Evolutionary conservation across 2,797 vertebrate species (phyloP).

Genomic region (Merluccius polli): DNA sequence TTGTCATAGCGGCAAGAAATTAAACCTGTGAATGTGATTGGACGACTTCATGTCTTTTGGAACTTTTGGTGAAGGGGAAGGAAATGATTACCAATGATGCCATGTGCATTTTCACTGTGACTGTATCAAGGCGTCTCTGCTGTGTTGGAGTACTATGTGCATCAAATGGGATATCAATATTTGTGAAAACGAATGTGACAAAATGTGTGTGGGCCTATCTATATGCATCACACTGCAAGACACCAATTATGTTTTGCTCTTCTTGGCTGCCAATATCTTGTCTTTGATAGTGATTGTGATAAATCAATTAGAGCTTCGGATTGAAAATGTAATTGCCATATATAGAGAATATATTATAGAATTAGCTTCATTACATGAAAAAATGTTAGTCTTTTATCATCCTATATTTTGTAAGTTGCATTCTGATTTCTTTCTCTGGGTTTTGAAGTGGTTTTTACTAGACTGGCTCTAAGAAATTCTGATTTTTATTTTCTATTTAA

Average conservation of each 20-base stretch:
- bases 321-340: slow-evolving; percentile 22
- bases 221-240: slow-evolving; percentile 37
- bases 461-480: neutral
- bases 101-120: slow-evolving; percentile 33
- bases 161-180: slow-evolving; percentile 39
- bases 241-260: slow-evolving; percentile 31
- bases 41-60: slow-evolving; percentile 26
- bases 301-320: slow-evolving; percentile 22
- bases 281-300: slow-evolving; percentile 32
- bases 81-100: slow-evolving; percentile 30
- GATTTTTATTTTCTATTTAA: slow-evolving; percentile 27
- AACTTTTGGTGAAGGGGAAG: slow-evolving; percentile 18
- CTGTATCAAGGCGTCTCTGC: slow-evolving; percentile 53
- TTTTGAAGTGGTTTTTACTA: neutral
- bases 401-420: neutral
- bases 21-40: slow-evolving; percentile 49
- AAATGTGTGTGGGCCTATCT: slow-evolving; percentile 40
- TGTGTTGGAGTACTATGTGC: slow-evolving; percentile 57
- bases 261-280: slow-evolving; percentile 39
- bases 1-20: slow-evolving; percentile 94
- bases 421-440: too few species aligned
- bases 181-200: slow-evolving; percentile 29
- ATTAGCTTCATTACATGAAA: slow-evolving; percentile 15
- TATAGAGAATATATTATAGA: neutral
- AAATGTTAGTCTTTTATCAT: neutral